Conservation (phyloP, 2,113 vertebrate species). For the Smithornis capensis region DNA sequence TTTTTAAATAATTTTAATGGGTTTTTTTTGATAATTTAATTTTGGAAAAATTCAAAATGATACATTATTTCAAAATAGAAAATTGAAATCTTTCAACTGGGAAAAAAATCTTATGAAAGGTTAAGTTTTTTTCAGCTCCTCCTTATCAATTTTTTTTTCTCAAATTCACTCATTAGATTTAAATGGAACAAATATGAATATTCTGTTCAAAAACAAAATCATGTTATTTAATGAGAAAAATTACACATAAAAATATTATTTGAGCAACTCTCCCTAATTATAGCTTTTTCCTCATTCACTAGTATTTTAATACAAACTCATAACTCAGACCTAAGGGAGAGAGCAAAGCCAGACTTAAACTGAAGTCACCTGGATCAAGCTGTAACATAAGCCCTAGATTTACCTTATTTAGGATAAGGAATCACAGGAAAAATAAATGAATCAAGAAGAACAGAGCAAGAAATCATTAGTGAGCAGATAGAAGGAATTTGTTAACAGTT, state of each 20-base stretch:
- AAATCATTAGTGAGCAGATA: not conserved
- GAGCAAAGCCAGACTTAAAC: not conserved
- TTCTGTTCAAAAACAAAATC: not conserved
- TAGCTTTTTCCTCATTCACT: not conserved
- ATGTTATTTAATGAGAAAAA: not conserved
- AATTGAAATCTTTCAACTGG: not conserved
- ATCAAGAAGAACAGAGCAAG: not conserved
- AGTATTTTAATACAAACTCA: not conserved
- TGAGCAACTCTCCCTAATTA: not conserved
- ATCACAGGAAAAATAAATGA: not conserved
- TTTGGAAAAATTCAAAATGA: not conserved
- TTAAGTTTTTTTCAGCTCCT: not conserved
- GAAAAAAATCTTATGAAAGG: not conserved
- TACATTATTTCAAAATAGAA: not conserved
- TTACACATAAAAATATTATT: not conserved
- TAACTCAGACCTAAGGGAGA: not conserved
- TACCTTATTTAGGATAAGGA: not conserved
- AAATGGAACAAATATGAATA: not conserved
- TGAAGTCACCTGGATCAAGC: not conserved
- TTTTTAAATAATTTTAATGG: not conserved
- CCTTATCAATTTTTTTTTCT: not conserved
- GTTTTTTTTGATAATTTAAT: not conserved
- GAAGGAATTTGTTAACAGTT: not conserved
- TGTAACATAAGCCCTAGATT: not conserved
- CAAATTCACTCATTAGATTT: not conserved